Evolutionary conservation across 2,888 invertebrate genomes (phyloP).

Genomic region (Epinotia bilunana): DNA sequence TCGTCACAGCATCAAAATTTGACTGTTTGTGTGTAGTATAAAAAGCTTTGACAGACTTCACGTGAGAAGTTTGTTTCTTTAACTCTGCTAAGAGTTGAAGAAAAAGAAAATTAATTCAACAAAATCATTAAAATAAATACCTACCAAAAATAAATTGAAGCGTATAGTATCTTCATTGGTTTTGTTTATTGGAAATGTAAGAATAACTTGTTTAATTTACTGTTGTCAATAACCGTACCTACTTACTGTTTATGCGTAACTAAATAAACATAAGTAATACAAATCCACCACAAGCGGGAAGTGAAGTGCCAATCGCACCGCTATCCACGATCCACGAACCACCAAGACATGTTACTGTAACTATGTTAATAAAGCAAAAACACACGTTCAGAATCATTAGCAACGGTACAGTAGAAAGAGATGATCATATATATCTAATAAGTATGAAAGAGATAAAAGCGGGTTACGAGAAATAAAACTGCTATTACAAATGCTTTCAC

Average conservation of each 20-base stretch:
- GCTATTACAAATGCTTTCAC: constrained; percentile 56
- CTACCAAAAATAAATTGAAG: no score
- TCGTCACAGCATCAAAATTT: neutral
- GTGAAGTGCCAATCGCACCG: constrained; percentile 15
- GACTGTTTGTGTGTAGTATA: no score
- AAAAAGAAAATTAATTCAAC: no score
- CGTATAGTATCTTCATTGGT: no score
- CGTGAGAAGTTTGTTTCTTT: no score
- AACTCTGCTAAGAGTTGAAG: no score
- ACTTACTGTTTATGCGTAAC: neutral
- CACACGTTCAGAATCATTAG: constrained; percentile 36
- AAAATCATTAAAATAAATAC: no score
- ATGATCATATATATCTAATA: neutral
- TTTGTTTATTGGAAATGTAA: no score
- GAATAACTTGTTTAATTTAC: no score
- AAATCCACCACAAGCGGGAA: constrained; percentile 1
- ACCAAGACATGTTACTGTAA: constrained; percentile 52
- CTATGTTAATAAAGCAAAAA: constrained; percentile 53
- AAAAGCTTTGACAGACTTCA: no score
- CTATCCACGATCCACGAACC: neutral
- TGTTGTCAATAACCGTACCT: no score
- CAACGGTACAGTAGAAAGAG: constrained; percentile 45
- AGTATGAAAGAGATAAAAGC: constrained; percentile 23
- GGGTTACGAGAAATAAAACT: constrained; percentile 57
- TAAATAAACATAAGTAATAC: neutral